Base-by-base conservation (phyloP, 1,140 invertebrate genomes). In the Ylistrum balloti region DNA sequence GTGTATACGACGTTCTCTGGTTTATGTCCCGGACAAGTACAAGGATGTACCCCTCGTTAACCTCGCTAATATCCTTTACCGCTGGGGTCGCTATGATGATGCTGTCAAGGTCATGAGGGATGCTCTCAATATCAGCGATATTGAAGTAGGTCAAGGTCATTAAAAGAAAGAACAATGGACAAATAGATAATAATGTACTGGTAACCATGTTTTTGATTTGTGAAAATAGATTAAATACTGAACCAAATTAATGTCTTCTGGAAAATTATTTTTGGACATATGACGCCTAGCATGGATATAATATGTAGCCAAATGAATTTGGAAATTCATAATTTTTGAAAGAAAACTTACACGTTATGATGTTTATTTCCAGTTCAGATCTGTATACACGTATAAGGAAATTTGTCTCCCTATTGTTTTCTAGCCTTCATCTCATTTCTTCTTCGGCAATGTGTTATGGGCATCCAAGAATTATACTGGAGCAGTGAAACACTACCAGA, bases 41-140 rank as follows among this genome's bases (percentile, higher is more conserved):
- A 97, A 97, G 94, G 98, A 98, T 95, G 97, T 98, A 90, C 97
- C 98, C 5, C 96, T 98, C 32, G 96, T 98, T n/a, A 98, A 97
- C 93, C 95, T 98, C 91, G 98, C 98, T 32, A 98, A 98, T 86
- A 97, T 98, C 94, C 97, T 97, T 88, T 97, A 98, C 88, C 97
- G 97, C 94, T 96, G 97, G 95, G 97, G 97, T 0, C 96, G 97
- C 45, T 96, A 97, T 91, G 97, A 98, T 41, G 98, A 99, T 96
- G 98, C 98, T 5, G 97, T 98, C 10, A 97, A 97, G 86, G 96
- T 99, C 88, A 96, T 98, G 2, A 97, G 97, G 91, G 97, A 98
- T 86, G 98, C 98, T 3, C 96, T 98, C 33, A 97, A 98, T 93
- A 97, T 98, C 94, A 97, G 97, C 96, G 95, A 97, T 87, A 96